Base-by-base conservation (phyloP, 1,140 invertebrate species). In the Sarcophaga bullata region DNA sequence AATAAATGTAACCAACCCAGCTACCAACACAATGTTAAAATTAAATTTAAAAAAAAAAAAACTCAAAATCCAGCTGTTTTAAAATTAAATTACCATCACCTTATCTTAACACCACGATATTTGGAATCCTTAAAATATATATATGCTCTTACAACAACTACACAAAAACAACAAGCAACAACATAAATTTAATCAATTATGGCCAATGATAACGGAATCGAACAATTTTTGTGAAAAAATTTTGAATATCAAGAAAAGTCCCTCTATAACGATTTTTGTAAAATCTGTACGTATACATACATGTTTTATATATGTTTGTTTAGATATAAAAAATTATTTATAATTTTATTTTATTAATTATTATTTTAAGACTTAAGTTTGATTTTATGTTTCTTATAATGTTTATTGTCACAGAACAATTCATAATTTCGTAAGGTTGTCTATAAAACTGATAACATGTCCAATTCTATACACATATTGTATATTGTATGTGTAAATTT, bases 211-310 rank as follows among this genome's bases (percentile, higher is more conserved):
- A 47, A 78, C 7, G 49, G n/a, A 49, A 78, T 81, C 25, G n/a
- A 81, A 80, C 19, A 48, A 83, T 73, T 58, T 52, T 68, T 62
- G 73, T 82, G 62, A 68, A 78, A 13, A 47, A 80, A 80, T 81
- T 75, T 73, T 52, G 72, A 48, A 73, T 62, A 81, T 49, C 80
- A 68, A 72, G 82, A 83, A 83, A 83, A 83, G 83, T 83, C 83
- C 83, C 83, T 50, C 49, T 50, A 78, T 50, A 47, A 78, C 75
- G 75, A 78, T 72, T 81, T 81, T 81, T 81, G 54, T 68, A 81
- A 81, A 81, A 81, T 62, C 80, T 81, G 54, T 81, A 68, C n/a
- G 80, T 62, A 81, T 81, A 46, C 7, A 47, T 19, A 49, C 47
- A 17, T 25, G 19, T 25, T 37, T 73, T 73, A 25, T 47, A 46